A percentile compares a stretch with the other conserved stretches of the same genome.
Conservation (phyloP, 2,888 invertebrate genomes). For the Ditula angustiorana region DNA sequence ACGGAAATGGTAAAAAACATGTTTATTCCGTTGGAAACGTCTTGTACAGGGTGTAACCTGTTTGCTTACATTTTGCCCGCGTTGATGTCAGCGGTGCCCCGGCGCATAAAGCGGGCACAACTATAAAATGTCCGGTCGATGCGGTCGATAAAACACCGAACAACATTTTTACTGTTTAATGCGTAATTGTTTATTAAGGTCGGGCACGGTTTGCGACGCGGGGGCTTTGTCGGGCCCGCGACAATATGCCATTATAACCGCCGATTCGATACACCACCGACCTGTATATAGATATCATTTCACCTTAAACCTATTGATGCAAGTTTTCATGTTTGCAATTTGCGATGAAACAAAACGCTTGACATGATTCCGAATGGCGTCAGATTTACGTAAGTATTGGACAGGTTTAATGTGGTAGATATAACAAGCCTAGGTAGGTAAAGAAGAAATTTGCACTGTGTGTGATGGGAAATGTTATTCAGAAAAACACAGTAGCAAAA, state of each 20-base stretch:
- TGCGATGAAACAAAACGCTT: slow-evolving; percentile 49
- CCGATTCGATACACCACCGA: slow-evolving; percentile 67
- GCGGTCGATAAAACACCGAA: slow-evolving; percentile 69
- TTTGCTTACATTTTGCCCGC: slow-evolving; percentile 11
- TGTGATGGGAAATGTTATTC: too few species aligned
- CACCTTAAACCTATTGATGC: slow-evolving; percentile 30
- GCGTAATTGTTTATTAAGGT: slow-evolving; percentile 78
- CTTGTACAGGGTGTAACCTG: slow-evolving; percentile 9
- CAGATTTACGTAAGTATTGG: background rate
- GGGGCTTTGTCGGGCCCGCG: slow-evolving; percentile 68
- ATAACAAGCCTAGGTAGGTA: slow-evolving; percentile 1
- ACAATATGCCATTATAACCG: slow-evolving; percentile 64
- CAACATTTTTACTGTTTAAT: slow-evolving; percentile 73
- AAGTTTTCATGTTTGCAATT: slow-evolving; percentile 43
- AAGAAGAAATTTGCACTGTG: too few species aligned
- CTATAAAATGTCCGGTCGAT: slow-evolving; percentile 49
- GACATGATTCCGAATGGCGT: slow-evolving; percentile 45
- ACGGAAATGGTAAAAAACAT: slow-evolving; percentile 28
- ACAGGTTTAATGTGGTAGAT: background rate
- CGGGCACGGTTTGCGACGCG: slow-evolving; percentile 46
- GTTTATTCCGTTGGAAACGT: slow-evolving; percentile 28
- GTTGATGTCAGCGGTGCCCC: background rate
- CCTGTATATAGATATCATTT: slow-evolving; percentile 41
- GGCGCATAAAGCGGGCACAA: slow-evolving; percentile 17
- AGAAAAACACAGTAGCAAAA: background rate